Base-by-base conservation (phyloP, 1,140 invertebrate species). In the Planococcus citri region DNA sequence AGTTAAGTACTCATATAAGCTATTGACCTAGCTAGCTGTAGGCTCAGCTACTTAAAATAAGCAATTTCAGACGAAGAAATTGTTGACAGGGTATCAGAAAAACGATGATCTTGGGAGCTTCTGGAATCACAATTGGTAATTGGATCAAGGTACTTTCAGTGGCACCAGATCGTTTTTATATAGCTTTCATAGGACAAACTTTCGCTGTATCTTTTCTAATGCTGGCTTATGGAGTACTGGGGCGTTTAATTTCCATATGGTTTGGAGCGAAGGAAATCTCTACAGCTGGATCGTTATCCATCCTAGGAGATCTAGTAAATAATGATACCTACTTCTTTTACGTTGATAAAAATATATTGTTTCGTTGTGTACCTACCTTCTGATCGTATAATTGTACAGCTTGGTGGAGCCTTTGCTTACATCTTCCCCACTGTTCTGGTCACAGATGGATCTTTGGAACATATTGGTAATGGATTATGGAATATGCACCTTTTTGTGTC, bases 71-170 rank as follows among this genome's bases (percentile, higher is more conserved):
- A n/a, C 29, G 12, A 33, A 33, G 3, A 33, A 33, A 6, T 33
- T 33, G 12, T 12, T 12, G 29, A 33, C 29, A 64, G 60, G 60
- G 60, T 24, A 27, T 25, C 4, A 64, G 60, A 64, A 22, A 64
- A 10, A 64, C 60, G 21, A 64, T 64, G 25, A 10, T 24, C 22
- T 10, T 64, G 3, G 60, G 22, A 4, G 6, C 22, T 64, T 24
- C 17, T 1, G 60, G 60, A 22, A 17, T 64, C 2, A 14, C 22
- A 3, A 4, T 64, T 3, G 60, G 60, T 3, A 64, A 24, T 10
- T 64, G 60, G 60, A 64, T 64, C 21, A 64, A 64, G 24, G 21
- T 64, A 64, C 24, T 22, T 25, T 64, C 60, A 24, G 60, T 64
- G 3, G 60, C 60, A 6, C 60, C 60, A 2, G 22, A 64, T 25